Conservation (phyloP, 1,140 invertebrate genomes). For the Eurytemora carolleeae region DNA sequence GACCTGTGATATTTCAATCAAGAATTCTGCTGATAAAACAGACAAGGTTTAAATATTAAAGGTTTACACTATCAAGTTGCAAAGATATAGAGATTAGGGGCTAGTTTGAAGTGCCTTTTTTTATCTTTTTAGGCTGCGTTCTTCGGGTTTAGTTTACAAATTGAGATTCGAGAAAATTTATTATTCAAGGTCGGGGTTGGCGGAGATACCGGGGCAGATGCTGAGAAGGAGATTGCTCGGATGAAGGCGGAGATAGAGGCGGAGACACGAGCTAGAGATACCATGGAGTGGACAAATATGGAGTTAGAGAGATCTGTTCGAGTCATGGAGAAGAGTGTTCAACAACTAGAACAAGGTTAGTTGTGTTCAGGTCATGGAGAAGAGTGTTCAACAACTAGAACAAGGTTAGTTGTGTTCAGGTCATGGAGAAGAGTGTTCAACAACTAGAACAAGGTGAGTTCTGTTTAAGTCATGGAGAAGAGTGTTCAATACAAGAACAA, state of each 20-base stretch:
- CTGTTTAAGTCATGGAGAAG: not conserved
- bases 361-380: not conserved
- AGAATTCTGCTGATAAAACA: too few species aligned
- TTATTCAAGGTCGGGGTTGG: not conserved
- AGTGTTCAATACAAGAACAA: not conserved
- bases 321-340: constrained; percentile 9
- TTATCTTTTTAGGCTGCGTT: too few species aligned
- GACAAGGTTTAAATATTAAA: too few species aligned
- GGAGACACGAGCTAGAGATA: not conserved
- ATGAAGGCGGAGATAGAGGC: not conserved
- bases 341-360: constrained; percentile 2
- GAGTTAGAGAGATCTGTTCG: constrained; percentile 6
- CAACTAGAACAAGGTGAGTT: too few species aligned
- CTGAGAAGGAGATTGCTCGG: not conserved
- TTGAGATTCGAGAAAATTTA: too few species aligned
- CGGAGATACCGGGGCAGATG: not conserved
- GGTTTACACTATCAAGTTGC: too few species aligned
- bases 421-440: not conserved
- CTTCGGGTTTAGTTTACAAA: too few species aligned
- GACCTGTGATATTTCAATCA: too few species aligned
- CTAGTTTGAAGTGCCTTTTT: too few species aligned
- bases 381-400: not conserved
- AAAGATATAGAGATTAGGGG: too few species aligned
- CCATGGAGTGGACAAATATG: constrained; percentile 6
- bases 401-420: not conserved